phyloP scores from a whole-genome alignment of 1,140 invertebrate species.

The Probaryconus sp. region DNA sequence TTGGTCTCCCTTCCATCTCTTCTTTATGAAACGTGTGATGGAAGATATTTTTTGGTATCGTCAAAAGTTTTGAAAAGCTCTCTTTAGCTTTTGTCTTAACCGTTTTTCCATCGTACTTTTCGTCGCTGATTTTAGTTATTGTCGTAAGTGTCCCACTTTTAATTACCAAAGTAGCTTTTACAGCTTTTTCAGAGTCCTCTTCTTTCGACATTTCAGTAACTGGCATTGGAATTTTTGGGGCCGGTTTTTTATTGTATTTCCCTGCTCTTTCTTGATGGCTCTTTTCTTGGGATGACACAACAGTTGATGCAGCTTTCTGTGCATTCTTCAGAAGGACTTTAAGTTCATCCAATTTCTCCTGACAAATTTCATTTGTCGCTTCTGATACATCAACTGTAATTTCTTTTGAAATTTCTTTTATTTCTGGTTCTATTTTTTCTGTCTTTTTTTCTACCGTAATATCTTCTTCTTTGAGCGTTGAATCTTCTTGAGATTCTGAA shows the following conservation, averaged over 20 bases:
- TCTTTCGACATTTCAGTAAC: slow-evolving; percentile 49
- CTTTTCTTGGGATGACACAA: slow-evolving; percentile 64
- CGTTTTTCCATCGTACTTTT: slow-evolving; percentile 46
- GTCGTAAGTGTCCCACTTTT: slow-evolving; percentile 72
- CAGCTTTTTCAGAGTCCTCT: slow-evolving; percentile 57
- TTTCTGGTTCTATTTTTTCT: not conserved
- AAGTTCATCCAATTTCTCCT: slow-evolving; percentile 65
- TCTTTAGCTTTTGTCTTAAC: slow-evolving; percentile 64
- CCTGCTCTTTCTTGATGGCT: slow-evolving; percentile 65
- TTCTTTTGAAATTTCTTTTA: too few relatives aligned
- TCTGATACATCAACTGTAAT: slow-evolving; percentile 31
- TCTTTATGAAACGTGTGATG: slow-evolving; percentile 71
- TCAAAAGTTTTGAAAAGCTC: slow-evolving; percentile 69
- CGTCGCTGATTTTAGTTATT: slow-evolving; percentile 62
- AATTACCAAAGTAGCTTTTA: slow-evolving; percentile 73
- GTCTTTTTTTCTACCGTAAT: too few relatives aligned
- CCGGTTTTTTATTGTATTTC: slow-evolving; percentile 75
- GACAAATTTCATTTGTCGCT: slow-evolving; percentile 62
- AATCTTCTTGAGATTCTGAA: slow-evolving; percentile 40
- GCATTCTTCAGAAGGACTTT: slow-evolving; percentile 67
- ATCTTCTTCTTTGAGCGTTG: slow-evolving; percentile 28
- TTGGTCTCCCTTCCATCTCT: slow-evolving; percentile 58
- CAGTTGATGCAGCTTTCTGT: slow-evolving; percentile 62
- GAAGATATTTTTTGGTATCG: slow-evolving; percentile 73
- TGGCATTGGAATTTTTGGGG: slow-evolving; percentile 63